A percentile compares a stretch with the other conserved stretches of the same genome.
Evolutionary conservation across 2,113 vertebrate genomes (phyloP).

Genomic region (Prionailurus viverrinus): DNA sequence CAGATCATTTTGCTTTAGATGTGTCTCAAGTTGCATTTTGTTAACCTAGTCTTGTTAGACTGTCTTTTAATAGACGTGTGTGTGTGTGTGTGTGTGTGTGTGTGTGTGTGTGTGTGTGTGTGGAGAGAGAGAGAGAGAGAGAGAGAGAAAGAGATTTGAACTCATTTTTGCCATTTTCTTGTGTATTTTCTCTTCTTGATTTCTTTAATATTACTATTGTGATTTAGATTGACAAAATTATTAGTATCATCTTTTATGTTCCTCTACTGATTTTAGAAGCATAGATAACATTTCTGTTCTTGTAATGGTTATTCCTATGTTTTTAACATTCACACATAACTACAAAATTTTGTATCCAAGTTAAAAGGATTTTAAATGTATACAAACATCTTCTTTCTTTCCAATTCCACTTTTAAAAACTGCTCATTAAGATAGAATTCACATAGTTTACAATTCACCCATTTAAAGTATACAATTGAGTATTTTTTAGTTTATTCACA

Average conservation of each 20-base stretch:
- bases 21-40: slow-evolving; percentile 3
- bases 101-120: background rate
- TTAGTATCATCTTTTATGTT: background rate
- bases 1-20: background rate
- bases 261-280: background rate
- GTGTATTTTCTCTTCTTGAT: background rate
- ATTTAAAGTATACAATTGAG: background rate
- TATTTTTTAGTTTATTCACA: background rate
- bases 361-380: background rate
- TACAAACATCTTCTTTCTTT: background rate
- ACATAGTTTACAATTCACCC: background rate
- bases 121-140: background rate
- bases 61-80: background rate
- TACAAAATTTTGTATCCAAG: slow-evolving; percentile 8
- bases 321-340: slow-evolving; percentile 12
- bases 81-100: background rate
- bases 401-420: background rate
- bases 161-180: slow-evolving; percentile 40
- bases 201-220: slow-evolving; percentile 18
- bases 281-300: background rate
- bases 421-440: slow-evolving; percentile 13
- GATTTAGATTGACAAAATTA: slow-evolving; percentile 17
- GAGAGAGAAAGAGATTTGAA: background rate
- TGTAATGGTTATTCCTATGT: background rate
- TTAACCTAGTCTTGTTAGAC: slow-evolving; percentile 10